A percentile compares a stretch with the other conserved stretches of the same genome.
Evolutionary conservation across 1,140 invertebrate genomes (phyloP).

Genomic region (Drosophila ambigua): DNA sequence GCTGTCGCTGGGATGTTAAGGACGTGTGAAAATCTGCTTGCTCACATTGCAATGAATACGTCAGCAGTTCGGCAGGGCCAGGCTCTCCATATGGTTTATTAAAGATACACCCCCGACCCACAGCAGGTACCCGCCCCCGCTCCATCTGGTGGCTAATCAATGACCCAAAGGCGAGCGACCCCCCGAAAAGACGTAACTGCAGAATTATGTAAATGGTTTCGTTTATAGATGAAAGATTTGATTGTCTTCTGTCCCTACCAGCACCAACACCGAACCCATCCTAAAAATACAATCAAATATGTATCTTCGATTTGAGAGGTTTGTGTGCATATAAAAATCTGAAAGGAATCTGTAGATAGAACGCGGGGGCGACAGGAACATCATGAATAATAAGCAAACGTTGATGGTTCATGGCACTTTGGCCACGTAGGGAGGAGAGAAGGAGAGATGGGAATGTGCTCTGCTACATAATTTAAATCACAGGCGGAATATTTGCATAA

Average conservation of each 20-base stretch:
- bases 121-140: constrained; percentile 41
- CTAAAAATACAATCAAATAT: constrained; percentile 56
- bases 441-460: background rate
- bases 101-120: constrained; percentile 34
- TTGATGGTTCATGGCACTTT: constrained; percentile 56
- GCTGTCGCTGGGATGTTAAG: constrained; percentile 42
- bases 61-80: constrained; percentile 43
- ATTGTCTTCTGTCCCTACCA: constrained; percentile 45
- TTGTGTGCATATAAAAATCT: constrained; percentile 66
- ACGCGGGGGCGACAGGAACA: constrained; percentile 26
- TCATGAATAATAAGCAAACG: constrained; percentile 77
- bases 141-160: constrained; percentile 48
- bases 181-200: constrained; percentile 29
- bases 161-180: constrained; percentile 15
- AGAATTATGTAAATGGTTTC: constrained; percentile 73
- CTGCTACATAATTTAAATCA: constrained; percentile 65
- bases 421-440: background rate
- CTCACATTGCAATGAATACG: constrained; percentile 61
- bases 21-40: constrained; percentile 66
- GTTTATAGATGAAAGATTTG: constrained; percentile 75
- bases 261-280: constrained; percentile 7
- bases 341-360: constrained; percentile 53
- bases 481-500: constrained; percentile 59
- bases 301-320: constrained; percentile 32
- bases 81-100: constrained; percentile 61